These are phyloP conservation scores for Epinotia ramella DNA, from an alignment of 2,888 invertebrate genomes.

Conservation along the genomic window DNA sequence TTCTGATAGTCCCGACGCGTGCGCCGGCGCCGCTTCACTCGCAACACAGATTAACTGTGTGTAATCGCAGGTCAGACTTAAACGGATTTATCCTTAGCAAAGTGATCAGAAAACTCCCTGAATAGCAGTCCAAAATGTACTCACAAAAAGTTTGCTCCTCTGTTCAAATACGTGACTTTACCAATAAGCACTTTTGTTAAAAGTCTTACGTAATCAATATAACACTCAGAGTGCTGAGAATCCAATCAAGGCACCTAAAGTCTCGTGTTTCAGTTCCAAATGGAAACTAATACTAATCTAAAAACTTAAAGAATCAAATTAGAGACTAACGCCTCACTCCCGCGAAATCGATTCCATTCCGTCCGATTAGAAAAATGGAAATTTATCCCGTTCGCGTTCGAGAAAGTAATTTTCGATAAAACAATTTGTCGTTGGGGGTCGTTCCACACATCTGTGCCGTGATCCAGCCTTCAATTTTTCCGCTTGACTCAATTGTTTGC, in stretches of 20 bases:
- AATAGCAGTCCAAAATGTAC: too few species aligned
- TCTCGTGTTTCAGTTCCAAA: slow-evolving; percentile 15
- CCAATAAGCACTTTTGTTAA: too few species aligned
- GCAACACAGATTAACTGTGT: too few species aligned
- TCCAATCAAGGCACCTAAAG: neutral
- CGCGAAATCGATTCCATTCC: slow-evolving; percentile 54
- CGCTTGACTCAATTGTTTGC: slow-evolving; percentile 52
- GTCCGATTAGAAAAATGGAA: slow-evolving; percentile 79
- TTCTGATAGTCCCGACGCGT: too few species aligned
- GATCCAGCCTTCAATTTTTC: slow-evolving; percentile 64
- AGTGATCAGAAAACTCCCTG: too few species aligned
- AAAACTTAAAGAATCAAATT: slow-evolving; percentile 43
- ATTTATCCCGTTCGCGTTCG: slow-evolving; percentile 68
- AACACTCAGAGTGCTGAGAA: slow-evolving; percentile 1
- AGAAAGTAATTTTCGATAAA: slow-evolving; percentile 84
- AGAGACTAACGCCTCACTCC: slow-evolving; percentile 40
- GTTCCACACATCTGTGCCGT: slow-evolving; percentile 79
- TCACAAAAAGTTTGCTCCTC: neutral
- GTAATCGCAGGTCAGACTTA: too few species aligned
- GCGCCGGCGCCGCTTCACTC: too few species aligned
- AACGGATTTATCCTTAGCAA: too few species aligned
- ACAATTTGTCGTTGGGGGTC: slow-evolving; percentile 79
- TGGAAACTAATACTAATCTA: slow-evolving; percentile 29
- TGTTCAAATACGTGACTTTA: too few species aligned
- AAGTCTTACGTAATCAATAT: neutral